Base-by-base conservation (phyloP, 2,888 invertebrate genomes). In the Aspidiotus destructor region DNA sequence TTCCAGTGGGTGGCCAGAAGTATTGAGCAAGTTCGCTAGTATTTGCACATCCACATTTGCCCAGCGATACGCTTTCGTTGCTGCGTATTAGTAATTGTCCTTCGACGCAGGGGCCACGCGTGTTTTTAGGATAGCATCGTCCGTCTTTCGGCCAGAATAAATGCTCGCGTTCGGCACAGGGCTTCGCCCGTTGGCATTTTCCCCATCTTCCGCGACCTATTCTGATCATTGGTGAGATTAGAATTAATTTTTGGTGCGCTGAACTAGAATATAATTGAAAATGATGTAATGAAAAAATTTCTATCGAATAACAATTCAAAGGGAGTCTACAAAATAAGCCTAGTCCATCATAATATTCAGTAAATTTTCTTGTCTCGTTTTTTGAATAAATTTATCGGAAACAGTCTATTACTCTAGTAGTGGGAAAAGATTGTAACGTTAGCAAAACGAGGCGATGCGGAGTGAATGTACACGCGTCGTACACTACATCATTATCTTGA, bases 91-190 rank as follows among this genome's bases (percentile, higher is more conserved):
- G 62, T 8, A 74, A 71, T 15, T 72, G 72, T 10, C 74, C 74
- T 54, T 74, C 72, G 0, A 73, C 71, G 55, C 74, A 74, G 11
- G 74, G 74, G 8, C 74, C 74, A 76, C 84, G 84, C 1, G 84
- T 85, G 69, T 85, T 80, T 71, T 82, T 80, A 71, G 83, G 82
- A 78, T 90, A 89, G 77, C 92, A 92, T 73, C 85, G 84, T 42
- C 84, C 84, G 72, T 87, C 87, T 64, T 82, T 81, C 0, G 91
- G 88, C 89, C 89, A 91, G 77, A 84, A 89, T 60, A 88, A 76
- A 77, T 87, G 82, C 71, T 83, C 83, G 63, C 81, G 81, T 68
- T 83, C 82, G 0, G 81, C 78, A 73, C 90, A 91, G 9, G 80
- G 77, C 74, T 83, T 82, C 0, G 86, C 83, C 58, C 82, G 80